Base-by-base conservation (phyloP, 1,140 invertebrate species). In the Frieseomelitta varia region DNA sequence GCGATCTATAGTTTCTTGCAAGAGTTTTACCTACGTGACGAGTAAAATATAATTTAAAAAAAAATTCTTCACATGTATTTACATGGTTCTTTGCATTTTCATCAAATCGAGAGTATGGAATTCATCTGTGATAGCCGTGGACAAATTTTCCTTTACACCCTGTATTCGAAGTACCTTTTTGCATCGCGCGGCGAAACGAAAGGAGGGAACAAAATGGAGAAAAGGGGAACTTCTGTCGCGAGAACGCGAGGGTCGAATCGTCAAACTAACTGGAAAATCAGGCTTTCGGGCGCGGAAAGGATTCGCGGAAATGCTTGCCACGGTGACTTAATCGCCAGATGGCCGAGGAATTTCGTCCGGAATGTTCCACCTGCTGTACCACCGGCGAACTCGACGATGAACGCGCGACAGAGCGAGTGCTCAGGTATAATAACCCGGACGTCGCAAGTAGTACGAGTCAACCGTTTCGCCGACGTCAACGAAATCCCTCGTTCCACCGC, bases 371-470 rank as follows among this genome's bases (percentile, higher is more conserved):
- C 8, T 11, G 11, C 15, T 27, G 15, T 12, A 2, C 10, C 17
- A 11, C 69, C 11, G 19, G 10, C 55, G 12, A n/a, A 39, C 24
- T 65, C 77, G 30, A 27, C 65, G 77, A 55, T 79, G 55, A 55
- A 21, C 27, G 65, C 39, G 61, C 75, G 24, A 21, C 27, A 34
- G 4, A 24, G 21, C 19, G 21, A 24, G 34, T 53, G n/a, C 21
- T 17, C 61, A 1, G n/a, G 17, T 30, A 65, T 0, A 39, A 39
- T 39, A 30, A 24, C 68, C 39, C 68, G 21, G 21, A n/a, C 53
- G 27, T 21, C 24, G 51, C 30, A 63, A 39, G 79, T 72, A 73
- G 68, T 51, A 24, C 34, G 34, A 80, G 68, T 80, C 79, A 34
- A 63, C 19, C 68, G n/a, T 61, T 30, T 61, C 56, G 21, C 4